phyloP scores from a whole-genome alignment of 2,113 vertebrate species.

The Albula glossodonta region DNA sequence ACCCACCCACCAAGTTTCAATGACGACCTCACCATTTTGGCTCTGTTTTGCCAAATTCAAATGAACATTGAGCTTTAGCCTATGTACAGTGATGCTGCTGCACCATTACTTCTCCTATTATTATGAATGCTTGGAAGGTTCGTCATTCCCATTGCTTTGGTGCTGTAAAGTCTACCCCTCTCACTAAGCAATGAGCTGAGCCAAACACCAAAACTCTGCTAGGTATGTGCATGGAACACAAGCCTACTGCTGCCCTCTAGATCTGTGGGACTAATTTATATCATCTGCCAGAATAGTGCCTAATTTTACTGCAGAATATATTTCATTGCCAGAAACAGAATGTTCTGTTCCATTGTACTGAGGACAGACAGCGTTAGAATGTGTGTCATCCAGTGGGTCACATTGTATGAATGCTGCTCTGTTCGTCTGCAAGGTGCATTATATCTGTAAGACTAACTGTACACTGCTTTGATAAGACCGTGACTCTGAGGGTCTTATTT shows the following conservation, averaged over 20 bases:
- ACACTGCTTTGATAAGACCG: background rate
- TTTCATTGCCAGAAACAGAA: background rate
- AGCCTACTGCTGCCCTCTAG: no score
- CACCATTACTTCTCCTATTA: background rate
- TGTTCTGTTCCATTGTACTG: background rate
- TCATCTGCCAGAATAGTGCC: background rate
- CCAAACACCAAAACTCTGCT: no score
- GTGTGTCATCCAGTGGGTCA: background rate
- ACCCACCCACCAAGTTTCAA: background rate
- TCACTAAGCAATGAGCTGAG: no score
- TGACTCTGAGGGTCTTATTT: no score
- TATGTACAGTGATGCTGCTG: background rate
- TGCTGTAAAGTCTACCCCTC: background rate
- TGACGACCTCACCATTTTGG: background rate
- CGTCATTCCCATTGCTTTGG: background rate
- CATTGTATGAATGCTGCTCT: background rate
- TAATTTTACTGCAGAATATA: constrained; percentile 1
- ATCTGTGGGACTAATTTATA: background rate
- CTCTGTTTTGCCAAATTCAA: background rate
- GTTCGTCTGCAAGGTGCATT: background rate
- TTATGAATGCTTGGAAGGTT: background rate
- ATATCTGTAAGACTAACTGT: background rate
- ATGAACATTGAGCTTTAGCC: background rate
- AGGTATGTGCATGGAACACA: background rate
- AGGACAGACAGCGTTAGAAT: background rate